Evolutionary conservation across 2,113 vertebrate species (phyloP), one percentile per base, ranked within the genome.

Genomic region (Sylvilagus bachmani): DNA sequence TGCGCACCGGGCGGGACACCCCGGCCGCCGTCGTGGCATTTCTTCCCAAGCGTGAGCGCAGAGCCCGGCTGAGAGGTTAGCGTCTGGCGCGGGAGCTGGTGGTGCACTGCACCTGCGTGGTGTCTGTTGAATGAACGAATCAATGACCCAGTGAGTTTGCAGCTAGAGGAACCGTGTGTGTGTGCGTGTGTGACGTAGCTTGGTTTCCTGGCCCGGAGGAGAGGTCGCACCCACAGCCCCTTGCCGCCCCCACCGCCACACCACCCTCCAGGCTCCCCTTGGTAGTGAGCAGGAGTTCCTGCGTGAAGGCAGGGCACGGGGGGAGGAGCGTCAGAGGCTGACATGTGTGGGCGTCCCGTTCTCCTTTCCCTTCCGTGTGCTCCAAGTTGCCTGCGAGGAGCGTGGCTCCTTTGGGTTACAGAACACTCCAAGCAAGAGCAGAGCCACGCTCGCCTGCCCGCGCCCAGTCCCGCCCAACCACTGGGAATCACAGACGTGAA

Each of bases 11-110:
- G 31, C 4, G 14, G 25, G 21, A 12, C 38, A 31, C 2, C 29
- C 6, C 1, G 6, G 24, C 44, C 61, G 29, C 17, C 1, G 2
- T 55, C 1, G 7, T 5, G 11, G 31, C 44, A 5, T 64, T 79
- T 73, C 67, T 74, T 55, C 38, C 33, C 55, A 44, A 36, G 55
- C 10, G 1, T 17, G 1, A 66, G 14, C 25, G 38, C 61, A 38
- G 58, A 29, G n/a, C 5, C 21, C 4, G 25, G 62, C 90, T 1
- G 0, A 53, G 70, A 31, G 10, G 67, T n/a, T 16, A 4, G 38
- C 10, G 17, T 44, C 31, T 70, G 1, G 71, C 4, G 2, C 17
- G 11, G 81, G 51, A n/a, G 7, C 33, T 2, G 69, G 24, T 61
- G 19, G 38, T 38, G 1, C 2, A 5, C 25, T 19, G 4, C 74